A percentile compares a stretch with the other conserved stretches of the same genome.
These are phyloP conservation scores for Ambastaia sidthimunki DNA, from an alignment of 2,797 vertebrate genomes.

Conservation along the genomic window DNA sequence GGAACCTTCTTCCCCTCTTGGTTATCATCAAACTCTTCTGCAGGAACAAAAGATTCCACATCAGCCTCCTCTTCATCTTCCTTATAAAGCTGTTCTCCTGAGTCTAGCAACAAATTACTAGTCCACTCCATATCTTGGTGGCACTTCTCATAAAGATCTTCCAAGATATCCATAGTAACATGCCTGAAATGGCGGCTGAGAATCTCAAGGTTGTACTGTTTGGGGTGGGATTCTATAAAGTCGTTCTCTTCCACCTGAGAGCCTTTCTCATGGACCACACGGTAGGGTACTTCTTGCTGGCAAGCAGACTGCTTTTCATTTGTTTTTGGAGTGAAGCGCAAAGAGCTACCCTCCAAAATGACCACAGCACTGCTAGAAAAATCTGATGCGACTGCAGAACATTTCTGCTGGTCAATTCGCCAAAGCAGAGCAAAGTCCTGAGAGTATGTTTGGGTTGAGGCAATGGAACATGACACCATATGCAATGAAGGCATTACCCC, in stretches of 20 bases:
- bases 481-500: not conserved
- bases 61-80: conserved; percentile 60
- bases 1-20: not conserved
- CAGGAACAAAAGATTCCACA: conserved; percentile 1
- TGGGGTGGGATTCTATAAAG: conserved; percentile 77
- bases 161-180: conserved; percentile 87
- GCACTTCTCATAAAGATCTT: conserved; percentile 95
- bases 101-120: conserved; percentile 92
- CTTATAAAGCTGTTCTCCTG: conserved; percentile 86
- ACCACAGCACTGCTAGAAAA: not conserved
- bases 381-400: not conserved
- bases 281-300: conserved; percentile 84
- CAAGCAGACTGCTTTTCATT: conserved; percentile 62
- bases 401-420: conserved; percentile 81
- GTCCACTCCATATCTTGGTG: conserved; percentile 94
- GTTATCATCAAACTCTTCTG: conserved; percentile 1
- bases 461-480: conserved; percentile 25
- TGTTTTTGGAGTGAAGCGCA: conserved; percentile 80
- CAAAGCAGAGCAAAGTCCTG: conserved; percentile 90
- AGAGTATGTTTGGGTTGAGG: conserved; percentile 84
- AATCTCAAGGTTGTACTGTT: conserved; percentile 84
- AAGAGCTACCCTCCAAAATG: conserved; percentile 68
- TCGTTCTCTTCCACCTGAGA: conserved; percentile 91
- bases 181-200: conserved; percentile 89
- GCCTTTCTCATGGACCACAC: conserved; percentile 88